Evolutionary conservation across 2,797 vertebrate genomes (phyloP).

Genomic region (Gephyroberyx darwinii): DNA sequence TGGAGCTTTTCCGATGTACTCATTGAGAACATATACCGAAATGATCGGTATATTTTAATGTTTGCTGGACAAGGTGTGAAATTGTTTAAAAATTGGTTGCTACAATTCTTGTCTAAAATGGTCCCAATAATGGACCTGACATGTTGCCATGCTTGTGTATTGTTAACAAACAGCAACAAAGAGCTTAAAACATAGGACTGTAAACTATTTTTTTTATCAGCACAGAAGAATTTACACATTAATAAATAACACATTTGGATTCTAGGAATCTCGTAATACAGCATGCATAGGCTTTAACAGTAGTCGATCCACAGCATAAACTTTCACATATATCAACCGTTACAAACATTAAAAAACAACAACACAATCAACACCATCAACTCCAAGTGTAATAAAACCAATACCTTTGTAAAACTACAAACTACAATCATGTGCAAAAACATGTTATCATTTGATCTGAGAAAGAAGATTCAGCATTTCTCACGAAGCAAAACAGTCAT

Average conservation of each 20-base stretch:
- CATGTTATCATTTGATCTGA: conserved; percentile 47
- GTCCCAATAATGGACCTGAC: conserved; percentile 34
- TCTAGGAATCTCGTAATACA: conserved; percentile 42
- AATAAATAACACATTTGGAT: conserved; percentile 32
- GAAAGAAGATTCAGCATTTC: conserved; percentile 70
- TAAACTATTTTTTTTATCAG: conserved; percentile 39
- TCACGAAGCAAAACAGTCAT: conserved; percentile 34
- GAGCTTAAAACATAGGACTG: conserved; percentile 30
- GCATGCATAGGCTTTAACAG: conserved; percentile 53
- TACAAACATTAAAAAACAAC: conserved; percentile 45
- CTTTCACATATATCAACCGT: conserved; percentile 38
- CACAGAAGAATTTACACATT: conserved; percentile 46
- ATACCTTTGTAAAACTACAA: conserved; percentile 47
- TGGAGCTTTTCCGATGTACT: conserved; percentile 21
- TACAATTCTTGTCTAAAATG: conserved; percentile 35
- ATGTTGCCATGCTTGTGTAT: conserved; percentile 56
- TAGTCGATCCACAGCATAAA: conserved; percentile 46
- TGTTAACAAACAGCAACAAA: conserved; percentile 54
- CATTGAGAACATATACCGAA: conserved; percentile 16
- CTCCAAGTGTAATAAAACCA: conserved; percentile 42
- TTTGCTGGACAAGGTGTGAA: conserved; percentile 29
- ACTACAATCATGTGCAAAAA: conserved; percentile 58
- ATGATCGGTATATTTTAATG: conserved; percentile 38
- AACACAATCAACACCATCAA: conserved; percentile 16
- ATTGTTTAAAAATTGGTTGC: conserved; percentile 40